These are phyloP conservation scores for Tragelaphus oryx DNA, from an alignment of 2,797 vertebrate genomes.

Conservation along the genomic window DNA sequence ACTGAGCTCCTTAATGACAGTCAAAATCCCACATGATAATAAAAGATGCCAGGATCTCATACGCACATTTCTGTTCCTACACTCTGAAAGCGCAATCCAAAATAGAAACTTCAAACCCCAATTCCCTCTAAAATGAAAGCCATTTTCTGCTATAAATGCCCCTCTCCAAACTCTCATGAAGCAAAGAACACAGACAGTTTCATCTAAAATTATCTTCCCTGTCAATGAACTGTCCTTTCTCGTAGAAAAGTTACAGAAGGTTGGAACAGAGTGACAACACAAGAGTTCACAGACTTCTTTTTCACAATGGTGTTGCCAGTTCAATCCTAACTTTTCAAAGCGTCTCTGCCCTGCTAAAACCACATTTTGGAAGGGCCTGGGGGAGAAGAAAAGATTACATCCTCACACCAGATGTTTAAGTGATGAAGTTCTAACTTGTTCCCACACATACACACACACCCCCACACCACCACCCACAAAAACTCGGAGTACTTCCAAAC, in stretches of 20 bases:
- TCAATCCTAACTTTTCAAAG: slow-evolving; percentile 17
- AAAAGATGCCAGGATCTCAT: background rate
- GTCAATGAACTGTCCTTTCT: background rate
- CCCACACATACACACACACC: background rate
- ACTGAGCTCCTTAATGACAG: background rate
- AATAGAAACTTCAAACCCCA: slow-evolving; percentile 44
- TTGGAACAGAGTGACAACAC: background rate
- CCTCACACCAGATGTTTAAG: background rate
- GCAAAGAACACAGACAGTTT: background rate
- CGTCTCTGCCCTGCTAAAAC: background rate
- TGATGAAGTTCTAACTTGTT: background rate
- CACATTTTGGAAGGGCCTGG: background rate
- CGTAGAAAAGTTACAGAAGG: slow-evolving; percentile 19
- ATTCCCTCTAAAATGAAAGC: slow-evolving; percentile 21
- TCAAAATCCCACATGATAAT: background rate
- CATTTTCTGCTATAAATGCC: slow-evolving; percentile 9
- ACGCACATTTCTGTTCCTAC: background rate
- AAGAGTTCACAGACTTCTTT: background rate
- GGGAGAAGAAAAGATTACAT: background rate
- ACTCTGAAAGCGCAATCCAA: background rate
- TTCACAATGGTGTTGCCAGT: background rate
- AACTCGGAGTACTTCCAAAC: background rate
- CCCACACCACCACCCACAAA: too few species aligned
- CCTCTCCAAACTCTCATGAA: slow-evolving; percentile 3
- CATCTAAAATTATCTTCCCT: background rate